phyloP scores from a whole-genome alignment of 2,888 invertebrate species.

The Parochlus steinenii region DNA sequence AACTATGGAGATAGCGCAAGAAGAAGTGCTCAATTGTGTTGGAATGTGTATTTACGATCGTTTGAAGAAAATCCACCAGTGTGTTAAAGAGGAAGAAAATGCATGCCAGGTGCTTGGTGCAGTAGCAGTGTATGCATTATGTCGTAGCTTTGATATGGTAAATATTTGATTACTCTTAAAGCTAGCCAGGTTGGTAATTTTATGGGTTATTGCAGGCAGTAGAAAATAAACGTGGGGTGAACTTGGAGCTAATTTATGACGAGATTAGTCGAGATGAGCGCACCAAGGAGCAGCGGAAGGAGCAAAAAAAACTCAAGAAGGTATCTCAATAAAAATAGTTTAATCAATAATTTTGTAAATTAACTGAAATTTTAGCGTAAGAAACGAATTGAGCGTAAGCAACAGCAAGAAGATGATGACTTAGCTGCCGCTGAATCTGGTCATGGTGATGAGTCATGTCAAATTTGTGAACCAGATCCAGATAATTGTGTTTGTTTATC shows the following conservation, averaged over 20 bases:
- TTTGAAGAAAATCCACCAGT: conserved; percentile 69
- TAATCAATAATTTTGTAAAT: too few relatives aligned
- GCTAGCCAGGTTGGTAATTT: too few relatives aligned
- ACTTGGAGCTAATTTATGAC: conserved; percentile 72
- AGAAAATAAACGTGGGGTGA: conserved; percentile 75
- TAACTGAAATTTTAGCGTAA: conserved; percentile 52
- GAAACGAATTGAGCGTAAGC: conserved; percentile 23
- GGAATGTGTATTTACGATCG: conserved; percentile 87
- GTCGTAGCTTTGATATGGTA: conserved; percentile 78
- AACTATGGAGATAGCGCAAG: conserved; percentile 92
- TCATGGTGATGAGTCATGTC: conserved; percentile 19
- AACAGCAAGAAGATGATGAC: conserved; percentile 26
- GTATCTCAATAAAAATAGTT: too few relatives aligned
- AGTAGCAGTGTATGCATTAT: conserved; percentile 70
- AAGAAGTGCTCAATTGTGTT: conserved; percentile 87
- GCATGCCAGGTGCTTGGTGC: conserved; percentile 88
- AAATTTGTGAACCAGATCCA: conserved; percentile 13
- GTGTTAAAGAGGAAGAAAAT: conserved; percentile 78
- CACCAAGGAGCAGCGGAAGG: conserved; percentile 67
- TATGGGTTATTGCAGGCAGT: too few relatives aligned
- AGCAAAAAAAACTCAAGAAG: conserved; percentile 68
- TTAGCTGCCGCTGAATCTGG: conserved; percentile 21
- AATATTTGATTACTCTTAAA: too few relatives aligned
- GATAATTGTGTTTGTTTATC: conserved; percentile 18
- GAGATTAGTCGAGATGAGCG: conserved; percentile 78